Evolutionary conservation across 2,797 vertebrate species (phyloP), one percentile per base, ranked within the genome.

Genomic region (Bovichtus diacanthus): DNA sequence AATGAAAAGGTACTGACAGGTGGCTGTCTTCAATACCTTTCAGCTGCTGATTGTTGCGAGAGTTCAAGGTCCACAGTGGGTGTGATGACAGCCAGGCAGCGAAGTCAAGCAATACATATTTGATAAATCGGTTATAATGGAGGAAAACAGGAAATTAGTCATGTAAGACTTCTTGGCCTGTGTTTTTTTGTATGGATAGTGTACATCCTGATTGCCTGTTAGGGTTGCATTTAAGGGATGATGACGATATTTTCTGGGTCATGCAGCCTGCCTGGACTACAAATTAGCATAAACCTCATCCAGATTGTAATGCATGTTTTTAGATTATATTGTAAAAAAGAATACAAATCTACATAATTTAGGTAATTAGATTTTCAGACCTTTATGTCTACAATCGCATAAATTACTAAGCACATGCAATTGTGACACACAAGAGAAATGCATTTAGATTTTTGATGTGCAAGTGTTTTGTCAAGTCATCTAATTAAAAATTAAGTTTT

Each of bases 1-100:
- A 94, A 99, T 0, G 97, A 99, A 89, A 99, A 97, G 97, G 98
- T 99, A 90, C 21, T 36, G 90, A 88, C 3, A 0, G 64, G 78
- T 58, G 0, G 0, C 54, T 23, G 31, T 38, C 31, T 59, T 68
- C 50, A 36, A 21, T 62, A 15, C 5, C 19, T 10, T 12, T 61
- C 50, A 66, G 62, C 78, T 74, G 66, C 63, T 72, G 9, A 7
- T 27, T 76, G 73, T 44, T 51, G 50, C 56, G 18, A 34, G 54
- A 75, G 89, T 66, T 86, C 85, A 87, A 86, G 51, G 87, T 90
- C 63, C 65, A 43, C 49, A 6, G 29, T 66, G 77, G 64, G 74
- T 34, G 79, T 78, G 69, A 83, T 74, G 66, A 79, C 19, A 76
- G 70, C 11, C 0, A 0, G 11, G 63, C 66, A 5, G 16, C 43